Evolutionary conservation across 2,797 vertebrate species (phyloP).

Genomic region (Ctenochaetus hawaiiensis): DNA sequence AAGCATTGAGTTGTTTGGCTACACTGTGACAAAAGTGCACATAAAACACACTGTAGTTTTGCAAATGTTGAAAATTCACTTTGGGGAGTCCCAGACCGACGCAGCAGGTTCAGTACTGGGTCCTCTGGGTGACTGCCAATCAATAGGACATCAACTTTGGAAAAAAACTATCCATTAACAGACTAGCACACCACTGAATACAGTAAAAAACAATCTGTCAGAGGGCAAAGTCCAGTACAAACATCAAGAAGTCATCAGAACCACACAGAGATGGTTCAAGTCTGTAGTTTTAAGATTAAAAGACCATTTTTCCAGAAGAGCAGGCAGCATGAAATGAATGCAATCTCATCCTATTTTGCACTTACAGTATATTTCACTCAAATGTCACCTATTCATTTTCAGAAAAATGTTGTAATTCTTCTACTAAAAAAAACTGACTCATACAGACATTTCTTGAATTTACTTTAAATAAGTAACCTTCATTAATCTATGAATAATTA

Average conservation of each 20-base stretch:
- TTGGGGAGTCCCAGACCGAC: conserved; percentile 11
- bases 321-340: conserved; percentile 41
- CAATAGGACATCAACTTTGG: conserved; percentile 26
- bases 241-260: conserved; percentile 1
- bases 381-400: conserved; percentile 19
- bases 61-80: conserved; percentile 33
- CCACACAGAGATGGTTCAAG: conserved; percentile 1
- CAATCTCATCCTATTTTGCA: conserved; percentile 38
- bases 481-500: not conserved
- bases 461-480: not conserved
- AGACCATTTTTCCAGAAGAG: conserved; percentile 8
- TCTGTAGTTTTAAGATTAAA: conserved; percentile 8
- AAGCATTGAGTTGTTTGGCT: conserved; percentile 13
- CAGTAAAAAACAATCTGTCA: conserved; percentile 4
- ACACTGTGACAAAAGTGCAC: conserved; percentile 14
- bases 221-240: not conserved
- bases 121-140: conserved; percentile 36
- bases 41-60: conserved; percentile 32
- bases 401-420: conserved; percentile 14
- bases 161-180: conserved; percentile 24
- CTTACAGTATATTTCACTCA: conserved; percentile 26
- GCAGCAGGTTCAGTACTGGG: not conserved
- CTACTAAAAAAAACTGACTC: not conserved
- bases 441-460: not conserved
- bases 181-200: conserved; percentile 16